Evolutionary conservation across 2,113 vertebrate genomes (phyloP).

Genomic region (Casuarius casuarius): DNA sequence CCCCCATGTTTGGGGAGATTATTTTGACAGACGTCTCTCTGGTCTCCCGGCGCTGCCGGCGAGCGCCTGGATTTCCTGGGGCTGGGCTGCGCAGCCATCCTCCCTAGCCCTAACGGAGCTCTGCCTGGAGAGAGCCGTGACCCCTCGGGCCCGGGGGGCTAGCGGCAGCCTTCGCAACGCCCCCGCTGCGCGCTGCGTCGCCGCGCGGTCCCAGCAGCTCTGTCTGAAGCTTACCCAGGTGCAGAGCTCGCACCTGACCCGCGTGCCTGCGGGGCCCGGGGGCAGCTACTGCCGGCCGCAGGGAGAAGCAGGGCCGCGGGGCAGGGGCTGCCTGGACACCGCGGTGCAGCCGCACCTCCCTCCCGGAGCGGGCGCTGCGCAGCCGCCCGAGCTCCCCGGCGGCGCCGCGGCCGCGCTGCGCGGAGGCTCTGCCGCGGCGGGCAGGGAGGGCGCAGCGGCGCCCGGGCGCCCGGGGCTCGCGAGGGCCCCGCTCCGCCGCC

Average conservation of each 20-base stretch:
- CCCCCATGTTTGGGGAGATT: background rate
- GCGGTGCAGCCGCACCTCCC: no score
- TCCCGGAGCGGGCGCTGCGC: fast-evolving
- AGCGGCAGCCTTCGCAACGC: no score
- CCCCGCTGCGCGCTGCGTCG: background rate
- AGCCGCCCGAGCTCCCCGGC: background rate
- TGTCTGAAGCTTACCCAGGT: background rate
- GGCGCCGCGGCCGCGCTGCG: fast-evolving
- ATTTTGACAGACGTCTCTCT: background rate
- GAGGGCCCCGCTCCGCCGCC: no score
- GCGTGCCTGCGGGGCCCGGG: background rate
- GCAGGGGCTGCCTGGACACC: no score
- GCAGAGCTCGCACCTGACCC: background rate
- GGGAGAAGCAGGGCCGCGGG: background rate
- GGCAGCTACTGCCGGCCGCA: background rate
- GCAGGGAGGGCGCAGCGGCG: no score
- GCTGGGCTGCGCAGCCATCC: background rate
- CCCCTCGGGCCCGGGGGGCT: no score
- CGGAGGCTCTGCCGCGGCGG: no score
- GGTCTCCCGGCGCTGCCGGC: background rate
- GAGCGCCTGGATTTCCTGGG: background rate
- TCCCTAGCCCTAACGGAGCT: background rate
- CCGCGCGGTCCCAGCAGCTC: background rate
- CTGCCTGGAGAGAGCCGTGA: background rate
- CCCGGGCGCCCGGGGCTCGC: no score